Evolutionary conservation across 2,113 vertebrate genomes (phyloP).

Genomic region (Chinchilla lanigera): DNA sequence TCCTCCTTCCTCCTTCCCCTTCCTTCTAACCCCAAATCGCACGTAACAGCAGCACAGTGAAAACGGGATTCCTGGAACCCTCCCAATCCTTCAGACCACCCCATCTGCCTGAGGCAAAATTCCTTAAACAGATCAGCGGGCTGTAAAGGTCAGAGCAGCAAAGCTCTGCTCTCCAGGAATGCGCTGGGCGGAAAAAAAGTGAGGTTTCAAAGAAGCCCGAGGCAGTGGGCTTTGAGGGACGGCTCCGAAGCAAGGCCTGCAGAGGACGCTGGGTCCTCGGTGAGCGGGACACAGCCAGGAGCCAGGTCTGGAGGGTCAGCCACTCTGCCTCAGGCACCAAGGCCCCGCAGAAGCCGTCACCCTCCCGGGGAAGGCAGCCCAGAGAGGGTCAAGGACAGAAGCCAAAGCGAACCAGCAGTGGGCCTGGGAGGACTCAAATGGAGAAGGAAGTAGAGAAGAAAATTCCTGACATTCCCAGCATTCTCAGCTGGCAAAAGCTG

Average conservation of each 20-base stretch:
- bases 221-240: not conserved
- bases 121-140: conserved; percentile 46
- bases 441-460: conserved; percentile 42
- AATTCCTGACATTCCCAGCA: conserved; percentile 82
- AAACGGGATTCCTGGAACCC: not conserved
- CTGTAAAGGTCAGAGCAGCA: conserved; percentile 54
- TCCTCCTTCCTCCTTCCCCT: not conserved
- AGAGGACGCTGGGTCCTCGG: not conserved
- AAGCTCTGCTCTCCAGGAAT: conserved; percentile 28
- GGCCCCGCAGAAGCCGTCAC: conserved; percentile 30
- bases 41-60: not conserved
- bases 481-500: conserved; percentile 82
- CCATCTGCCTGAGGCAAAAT: conserved; percentile 2
- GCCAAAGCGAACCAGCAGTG: not conserved
- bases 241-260: not conserved
- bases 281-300: not conserved
- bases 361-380: not conserved
- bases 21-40: too few relatives aligned
- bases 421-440: not conserved
- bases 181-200: not conserved
- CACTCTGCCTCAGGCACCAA: not conserved
- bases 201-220: not conserved
- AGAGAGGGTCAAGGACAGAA: conserved; percentile 55
- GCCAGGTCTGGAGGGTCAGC: not conserved
- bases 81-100: conserved; percentile 39